Evolutionary conservation across 2,113 vertebrate genomes (phyloP).

Genomic region (Pachypanchax playfairii): DNA sequence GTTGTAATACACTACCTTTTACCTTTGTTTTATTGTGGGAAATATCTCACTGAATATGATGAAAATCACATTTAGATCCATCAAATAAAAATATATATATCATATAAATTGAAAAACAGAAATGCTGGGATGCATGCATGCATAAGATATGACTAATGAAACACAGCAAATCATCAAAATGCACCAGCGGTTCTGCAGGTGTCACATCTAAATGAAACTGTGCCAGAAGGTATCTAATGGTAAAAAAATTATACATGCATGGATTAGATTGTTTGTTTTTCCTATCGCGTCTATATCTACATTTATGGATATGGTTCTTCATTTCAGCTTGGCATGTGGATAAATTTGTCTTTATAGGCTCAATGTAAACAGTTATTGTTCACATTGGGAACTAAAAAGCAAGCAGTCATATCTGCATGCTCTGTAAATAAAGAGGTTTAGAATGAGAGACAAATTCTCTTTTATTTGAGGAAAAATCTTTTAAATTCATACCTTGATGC

Average conservation of each 20-base stretch:
- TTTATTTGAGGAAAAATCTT: neutral
- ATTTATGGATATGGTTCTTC: slow-evolving; percentile 26
- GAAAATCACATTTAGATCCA: neutral
- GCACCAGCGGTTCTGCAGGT: slow-evolving; percentile 6
- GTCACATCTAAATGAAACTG: slow-evolving; percentile 11
- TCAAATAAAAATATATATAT: slow-evolving; percentile 6
- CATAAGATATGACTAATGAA: slow-evolving; percentile 7
- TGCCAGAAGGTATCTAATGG: slow-evolving; percentile 11
- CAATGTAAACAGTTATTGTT: neutral
- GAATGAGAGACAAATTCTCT: neutral
- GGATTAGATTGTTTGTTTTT: slow-evolving; percentile 15
- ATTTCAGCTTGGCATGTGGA: slow-evolving; percentile 26
- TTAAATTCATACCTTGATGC: too few species aligned
- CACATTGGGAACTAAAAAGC: neutral
- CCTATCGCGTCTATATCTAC: slow-evolving; percentile 23
- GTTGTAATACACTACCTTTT: neutral
- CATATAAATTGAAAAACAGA: neutral
- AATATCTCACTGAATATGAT: neutral
- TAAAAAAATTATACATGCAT: slow-evolving; percentile 23
- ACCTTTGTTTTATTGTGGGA: neutral
- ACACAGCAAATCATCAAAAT: neutral
- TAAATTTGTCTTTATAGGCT: slow-evolving; percentile 5
- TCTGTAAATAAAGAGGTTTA: neutral
- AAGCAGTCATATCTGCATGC: neutral
- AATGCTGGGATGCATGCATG: neutral